A percentile compares a stretch with the other conserved stretches of the same genome.
These are phyloP conservation scores for Matsumyia berberina DNA, from an alignment of 2,888 invertebrate species.

Conservation along the genomic window DNA sequence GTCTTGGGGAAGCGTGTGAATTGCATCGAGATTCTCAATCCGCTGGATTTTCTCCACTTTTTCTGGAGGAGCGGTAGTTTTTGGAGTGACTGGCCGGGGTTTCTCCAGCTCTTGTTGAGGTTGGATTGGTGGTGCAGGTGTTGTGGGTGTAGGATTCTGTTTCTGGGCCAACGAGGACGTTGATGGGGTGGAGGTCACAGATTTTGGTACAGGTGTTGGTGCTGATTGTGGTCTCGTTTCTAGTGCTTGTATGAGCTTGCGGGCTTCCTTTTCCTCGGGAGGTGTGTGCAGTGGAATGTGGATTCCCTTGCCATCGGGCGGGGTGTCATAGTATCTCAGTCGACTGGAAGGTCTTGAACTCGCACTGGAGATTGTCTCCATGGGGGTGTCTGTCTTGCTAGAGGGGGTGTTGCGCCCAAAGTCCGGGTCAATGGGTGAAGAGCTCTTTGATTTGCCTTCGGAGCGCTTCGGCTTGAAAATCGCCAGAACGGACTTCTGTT, in stretches of 20 bases:
- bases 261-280: slow-evolving; percentile 87
- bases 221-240: slow-evolving; percentile 79
- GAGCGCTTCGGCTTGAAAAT: slow-evolving; percentile 87
- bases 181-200: slow-evolving; percentile 76
- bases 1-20: slow-evolving; percentile 86
- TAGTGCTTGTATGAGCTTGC: slow-evolving; percentile 81
- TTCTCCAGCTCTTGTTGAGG: slow-evolving; percentile 20
- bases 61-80: slow-evolving; percentile 52
- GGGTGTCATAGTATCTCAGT: slow-evolving; percentile 87
- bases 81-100: slow-evolving; percentile 38
- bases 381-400: slow-evolving; percentile 85
- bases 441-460: slow-evolving; percentile 84
- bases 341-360: slow-evolving; percentile 82
- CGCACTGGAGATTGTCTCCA: slow-evolving; percentile 78
- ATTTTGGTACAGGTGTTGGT: slow-evolving; percentile 78
- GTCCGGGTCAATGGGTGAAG: slow-evolving; percentile 82
- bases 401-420: slow-evolving; percentile 79
- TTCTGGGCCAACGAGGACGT: slow-evolving; percentile 28
- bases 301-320: slow-evolving; percentile 87
- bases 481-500: slow-evolving; percentile 88
- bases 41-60: slow-evolving; percentile 78
- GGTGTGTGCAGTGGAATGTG: slow-evolving; percentile 91
- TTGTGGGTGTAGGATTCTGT: slow-evolving; percentile 18
- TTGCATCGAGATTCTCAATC: slow-evolving; percentile 85
- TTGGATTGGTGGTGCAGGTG: slow-evolving; percentile 44